Conservation (phyloP, 2,888 invertebrate species). For the Choristoneura rosaceana region DNA sequence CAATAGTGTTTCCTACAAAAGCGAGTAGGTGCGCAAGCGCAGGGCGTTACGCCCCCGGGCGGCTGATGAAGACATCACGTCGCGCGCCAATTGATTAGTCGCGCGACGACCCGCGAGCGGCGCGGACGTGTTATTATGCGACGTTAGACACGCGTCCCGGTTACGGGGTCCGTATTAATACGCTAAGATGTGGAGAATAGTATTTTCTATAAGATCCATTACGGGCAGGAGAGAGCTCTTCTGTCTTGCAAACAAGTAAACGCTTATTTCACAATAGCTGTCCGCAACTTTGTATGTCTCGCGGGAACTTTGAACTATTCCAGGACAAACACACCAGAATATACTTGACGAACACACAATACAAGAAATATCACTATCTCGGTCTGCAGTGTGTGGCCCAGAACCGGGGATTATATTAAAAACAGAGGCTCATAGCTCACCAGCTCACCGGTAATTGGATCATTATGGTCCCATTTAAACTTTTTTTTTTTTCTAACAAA, state of each 20-base stretch:
- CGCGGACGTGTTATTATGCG: constrained; percentile 79
- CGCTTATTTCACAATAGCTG: no score
- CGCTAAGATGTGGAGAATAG: constrained; percentile 9
- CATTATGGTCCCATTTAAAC: no score
- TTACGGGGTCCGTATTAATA: constrained; percentile 49
- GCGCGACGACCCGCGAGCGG: constrained; percentile 74
- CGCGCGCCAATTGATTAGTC: constrained; percentile 83
- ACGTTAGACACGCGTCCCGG: constrained; percentile 78
- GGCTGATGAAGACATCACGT: constrained; percentile 84
- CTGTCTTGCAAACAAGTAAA: background rate
- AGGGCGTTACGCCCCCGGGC: constrained; percentile 82
- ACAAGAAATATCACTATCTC: no score
- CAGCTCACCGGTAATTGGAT: no score
- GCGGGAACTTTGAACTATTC: no score
- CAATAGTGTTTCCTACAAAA: constrained; percentile 45
- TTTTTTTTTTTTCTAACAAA: no score
- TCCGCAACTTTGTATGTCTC: no score
- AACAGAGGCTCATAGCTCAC: no score
- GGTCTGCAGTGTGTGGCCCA: no score
- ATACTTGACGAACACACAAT: no score
- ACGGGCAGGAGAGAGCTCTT: background rate
- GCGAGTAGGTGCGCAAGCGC: constrained; percentile 57
- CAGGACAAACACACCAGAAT: no score
- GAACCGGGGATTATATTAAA: no score
- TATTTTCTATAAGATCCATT: background rate